Percentiles rank a stretch among this genome's conserved stretches.
Evolutionary conservation across 2,113 vertebrate species (phyloP).

Genomic region (Sander vitreus): DNA sequence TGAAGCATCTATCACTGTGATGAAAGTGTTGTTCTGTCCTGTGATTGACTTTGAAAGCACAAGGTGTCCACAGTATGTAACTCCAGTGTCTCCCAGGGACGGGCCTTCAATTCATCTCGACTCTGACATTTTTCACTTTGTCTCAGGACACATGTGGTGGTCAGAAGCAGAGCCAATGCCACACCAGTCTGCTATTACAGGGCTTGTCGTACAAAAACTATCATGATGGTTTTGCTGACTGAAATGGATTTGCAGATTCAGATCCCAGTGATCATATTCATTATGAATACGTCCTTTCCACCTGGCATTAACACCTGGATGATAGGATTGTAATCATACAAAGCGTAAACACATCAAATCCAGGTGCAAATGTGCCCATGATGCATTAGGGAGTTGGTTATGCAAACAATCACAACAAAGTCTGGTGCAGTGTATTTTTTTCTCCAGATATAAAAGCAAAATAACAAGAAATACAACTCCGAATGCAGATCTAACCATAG

Average conservation of each 20-base stretch:
- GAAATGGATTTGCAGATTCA: background rate
- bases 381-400: conserved; percentile 14
- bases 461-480: background rate
- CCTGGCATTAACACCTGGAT: conserved; percentile 4
- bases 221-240: background rate
- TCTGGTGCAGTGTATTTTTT: background rate
- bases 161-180: background rate
- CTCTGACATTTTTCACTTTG: conserved; percentile 32
- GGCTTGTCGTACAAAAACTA: background rate
- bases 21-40: conserved; percentile 14
- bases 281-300: background rate
- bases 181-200: background rate
- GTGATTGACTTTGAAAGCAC: conserved; percentile 56
- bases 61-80: conserved; percentile 46
- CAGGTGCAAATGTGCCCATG: conserved; percentile 6
- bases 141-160: conserved; percentile 36
- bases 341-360: conserved; percentile 2
- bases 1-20: conserved; percentile 51
- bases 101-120: conserved; percentile 30
- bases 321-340: conserved; percentile 12
- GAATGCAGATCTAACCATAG: background rate
- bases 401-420: no score
- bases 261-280: background rate
- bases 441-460: background rate
- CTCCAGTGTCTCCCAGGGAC: conserved; percentile 35